Evolutionary conservation across 1,140 invertebrate species (phyloP), one percentile per base, ranked within the genome.

Genomic region (Zaprionus capensis): DNA sequence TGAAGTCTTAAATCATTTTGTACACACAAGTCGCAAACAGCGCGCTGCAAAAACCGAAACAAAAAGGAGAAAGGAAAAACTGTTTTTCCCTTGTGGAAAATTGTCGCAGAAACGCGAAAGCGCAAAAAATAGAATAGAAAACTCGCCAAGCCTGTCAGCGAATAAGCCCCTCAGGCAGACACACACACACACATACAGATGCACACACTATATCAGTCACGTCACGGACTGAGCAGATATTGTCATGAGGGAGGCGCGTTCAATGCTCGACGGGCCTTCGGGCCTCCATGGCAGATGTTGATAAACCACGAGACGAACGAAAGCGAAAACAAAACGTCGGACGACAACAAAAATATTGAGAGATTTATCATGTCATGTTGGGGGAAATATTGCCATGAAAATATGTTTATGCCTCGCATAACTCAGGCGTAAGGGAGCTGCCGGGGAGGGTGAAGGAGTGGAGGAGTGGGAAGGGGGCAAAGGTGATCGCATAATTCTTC

Each of bases 321-420:
- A 53, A 76, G 31, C 46, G 63, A 58, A 57, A 36, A 36, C 15
- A 56, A 44, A 66, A 14, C 28, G 49, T 26, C 20, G 44, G 26
- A 63, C 14, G 44, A 62, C 20, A 15, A 46, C n/a, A 36, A 44
- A 67, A 56, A 22, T 11, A 22, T 36, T 56, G 4, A 55, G 38
- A 76, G 68, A 76, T 76, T 76, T 76, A 76, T 76, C 67, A 58
- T 70, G 67, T 70, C 53, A 58, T 63, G 64, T 51, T 46, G 41
- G n/a, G 41, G 61, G 58, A 70, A 71, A 71, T 76, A 76, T 76
- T 76, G 61, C 56, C 73, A 71, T 71, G 68, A 76, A 71, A 71
- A 76, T 71, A 65, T 71, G 55, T 71, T 76, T 76, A 71, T 71
- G 69, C 41, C 59, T 59, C 68, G 55, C 73, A 66, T 76, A 76